Percentiles rank a stretch among this genome's conserved stretches.
phyloP scores from a whole-genome alignment of 1,140 invertebrate species.

The Aphidius ervi region DNA sequence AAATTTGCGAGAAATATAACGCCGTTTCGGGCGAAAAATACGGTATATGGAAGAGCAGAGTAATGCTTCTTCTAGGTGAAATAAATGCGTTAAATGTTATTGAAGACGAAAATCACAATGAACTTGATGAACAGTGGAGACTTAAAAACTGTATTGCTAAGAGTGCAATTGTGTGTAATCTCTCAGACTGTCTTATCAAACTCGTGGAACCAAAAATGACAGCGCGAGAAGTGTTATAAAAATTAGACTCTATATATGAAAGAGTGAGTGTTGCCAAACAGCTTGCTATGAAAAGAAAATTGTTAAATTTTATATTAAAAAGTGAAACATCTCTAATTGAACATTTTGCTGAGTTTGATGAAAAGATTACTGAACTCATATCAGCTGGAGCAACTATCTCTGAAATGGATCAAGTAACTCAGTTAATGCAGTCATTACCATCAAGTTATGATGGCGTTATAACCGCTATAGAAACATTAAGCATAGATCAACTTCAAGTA shows the following conservation, averaged over 20 bases:
- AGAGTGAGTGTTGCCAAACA: constrained; percentile 44
- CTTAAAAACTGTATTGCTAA: constrained; percentile 38
- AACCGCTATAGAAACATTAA: constrained; percentile 28
- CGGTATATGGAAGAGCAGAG: constrained; percentile 34
- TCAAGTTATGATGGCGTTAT: constrained; percentile 21
- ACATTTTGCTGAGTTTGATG: constrained; percentile 43
- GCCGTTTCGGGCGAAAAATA: constrained; percentile 35
- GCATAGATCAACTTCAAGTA: constrained; percentile 25
- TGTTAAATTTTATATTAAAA: constrained; percentile 42
- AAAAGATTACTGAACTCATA: constrained; percentile 12
- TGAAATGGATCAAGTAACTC: constrained; percentile 23
- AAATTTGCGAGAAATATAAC: constrained; percentile 33
- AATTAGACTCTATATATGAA: constrained; percentile 43
- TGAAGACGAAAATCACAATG: constrained; percentile 9
- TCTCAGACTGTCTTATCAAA: constrained; percentile 39
- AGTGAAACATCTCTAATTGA: constrained; percentile 34
- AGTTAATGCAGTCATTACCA: constrained; percentile 23
- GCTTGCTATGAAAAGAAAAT: constrained; percentile 39
- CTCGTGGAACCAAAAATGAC: constrained; percentile 34
- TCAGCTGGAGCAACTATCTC: constrained; percentile 14
- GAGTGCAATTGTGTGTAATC: constrained; percentile 40
- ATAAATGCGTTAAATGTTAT: constrained; percentile 19
- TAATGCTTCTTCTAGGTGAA: constrained; percentile 31
- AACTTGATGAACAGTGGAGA: constrained; percentile 30
- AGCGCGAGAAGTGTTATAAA: constrained; percentile 38